Base-by-base conservation (phyloP, 2,888 invertebrate genomes). In the Drosophila koepferae region DNA sequence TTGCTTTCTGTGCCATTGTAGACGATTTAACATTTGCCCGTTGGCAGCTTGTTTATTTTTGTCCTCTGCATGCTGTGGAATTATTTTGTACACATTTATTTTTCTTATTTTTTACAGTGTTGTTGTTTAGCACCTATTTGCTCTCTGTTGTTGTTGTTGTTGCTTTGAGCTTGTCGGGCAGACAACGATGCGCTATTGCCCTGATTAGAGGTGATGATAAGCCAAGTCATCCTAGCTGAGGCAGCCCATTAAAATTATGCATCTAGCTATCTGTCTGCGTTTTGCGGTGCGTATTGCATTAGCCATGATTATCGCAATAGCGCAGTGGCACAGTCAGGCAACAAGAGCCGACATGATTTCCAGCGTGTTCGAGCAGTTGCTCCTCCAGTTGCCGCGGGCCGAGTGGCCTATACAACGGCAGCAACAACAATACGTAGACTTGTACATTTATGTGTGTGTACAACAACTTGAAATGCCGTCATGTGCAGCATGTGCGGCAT, bases 81-180 rank as follows among this genome's bases (percentile, higher is more conserved):
- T 85, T 86, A 84, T 85, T 85, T 81, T 84, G 82, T 82, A 81
- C 74, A 84, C 84, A 82, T 72, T 81, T 81, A 79, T 83, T 63
- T 80, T 77, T 18, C 31, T 23, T 55, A 62, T 70, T 65, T 74
- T 49, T 28, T 20, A 6, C 38, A 10, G 12, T 44, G 43, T 43
- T 55, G 23, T 51, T 77, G 65, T 64, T 74, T 77, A 74, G 58
- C 79, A 82, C 76, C 63, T 71, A 74, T 82, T 82, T 76, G 68
- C 71, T 44, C 56, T 44, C 65, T 72, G 72, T 49, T 63, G 67
- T 53, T 72, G 58, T 46, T 53, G 46, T 41, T 53, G 46, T 41
- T 58, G 41, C 55, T 55, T 20, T 54, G 63, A n/a, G 31, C 43
- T 49, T 64, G 69, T 73, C 43, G 68, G 41, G 62, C 63, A 63